phyloP scores from a whole-genome alignment of 2,797 vertebrate species.

The Rhadinocentrus ornatus region DNA sequence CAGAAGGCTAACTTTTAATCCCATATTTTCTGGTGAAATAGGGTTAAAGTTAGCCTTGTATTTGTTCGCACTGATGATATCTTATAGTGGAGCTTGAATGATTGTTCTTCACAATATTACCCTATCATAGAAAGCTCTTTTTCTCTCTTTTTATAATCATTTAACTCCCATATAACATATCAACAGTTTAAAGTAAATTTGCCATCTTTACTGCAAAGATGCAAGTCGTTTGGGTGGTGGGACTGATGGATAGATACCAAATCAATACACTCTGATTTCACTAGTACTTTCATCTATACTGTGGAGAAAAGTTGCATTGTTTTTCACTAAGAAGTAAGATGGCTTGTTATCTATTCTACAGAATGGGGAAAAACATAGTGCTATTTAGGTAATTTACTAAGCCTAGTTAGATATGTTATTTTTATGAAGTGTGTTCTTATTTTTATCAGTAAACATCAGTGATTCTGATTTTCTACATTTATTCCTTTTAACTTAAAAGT shows the following conservation, averaged over 20 bases:
- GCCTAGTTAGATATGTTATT: neutral
- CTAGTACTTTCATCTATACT: conserved; percentile 80
- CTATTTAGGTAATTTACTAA: neutral
- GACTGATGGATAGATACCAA: conserved; percentile 11
- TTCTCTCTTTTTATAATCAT: conserved; percentile 20
- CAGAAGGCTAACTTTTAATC: conserved; percentile 82
- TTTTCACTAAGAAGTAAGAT: conserved; percentile 44
- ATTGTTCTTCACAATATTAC: neutral
- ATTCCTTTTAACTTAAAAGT: conserved; percentile 9
- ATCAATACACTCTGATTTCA: conserved; percentile 80
- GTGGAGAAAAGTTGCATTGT: conserved; percentile 69
- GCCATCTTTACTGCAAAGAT: conserved; percentile 68
- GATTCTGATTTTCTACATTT: neutral
- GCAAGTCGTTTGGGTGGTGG: conserved; percentile 64
- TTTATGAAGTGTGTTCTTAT: neutral
- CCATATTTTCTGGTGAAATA: conserved; percentile 81
- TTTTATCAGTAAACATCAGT: neutral
- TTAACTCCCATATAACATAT: conserved; percentile 74
- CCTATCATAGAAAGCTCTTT: neutral
- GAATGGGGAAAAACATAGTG: conserved; percentile 76
- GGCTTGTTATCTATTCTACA: conserved; percentile 75
- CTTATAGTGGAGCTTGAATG: conserved; percentile 73
- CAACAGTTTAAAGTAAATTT: conserved; percentile 58
- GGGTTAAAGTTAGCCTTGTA: conserved; percentile 79
- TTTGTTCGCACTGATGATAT: conserved; percentile 60